Evolutionary conservation across 2,888 invertebrate species (phyloP).

Genomic region (Eremobia ochroleuca): DNA sequence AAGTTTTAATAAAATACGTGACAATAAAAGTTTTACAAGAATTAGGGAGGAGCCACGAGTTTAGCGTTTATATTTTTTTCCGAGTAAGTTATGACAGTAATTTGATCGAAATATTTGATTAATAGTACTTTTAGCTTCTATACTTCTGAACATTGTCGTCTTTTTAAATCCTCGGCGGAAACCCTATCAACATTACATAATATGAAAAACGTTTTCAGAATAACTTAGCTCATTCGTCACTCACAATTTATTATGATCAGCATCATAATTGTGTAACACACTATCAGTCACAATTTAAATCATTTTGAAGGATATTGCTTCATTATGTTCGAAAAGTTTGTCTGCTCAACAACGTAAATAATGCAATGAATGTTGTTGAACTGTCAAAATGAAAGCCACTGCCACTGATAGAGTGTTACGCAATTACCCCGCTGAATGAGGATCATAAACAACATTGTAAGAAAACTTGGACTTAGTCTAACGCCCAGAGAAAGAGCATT

Average conservation of each 20-base stretch:
- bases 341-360: too few relatives aligned
- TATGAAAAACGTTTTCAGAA: not conserved
- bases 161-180: not conserved
- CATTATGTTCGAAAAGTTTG: too few relatives aligned
- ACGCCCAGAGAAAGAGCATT: too few relatives aligned
- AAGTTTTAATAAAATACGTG: conserved; percentile 75
- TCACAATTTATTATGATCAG: not conserved
- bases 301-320: too few relatives aligned
- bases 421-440: not conserved
- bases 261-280: too few relatives aligned
- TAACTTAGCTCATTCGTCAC: not conserved
- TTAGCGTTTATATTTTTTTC: not conserved
- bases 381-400: too few relatives aligned
- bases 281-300: too few relatives aligned
- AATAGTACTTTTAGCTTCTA: not conserved
- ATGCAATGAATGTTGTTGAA: too few relatives aligned
- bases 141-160: not conserved
- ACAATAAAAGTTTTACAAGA: conserved; percentile 64
- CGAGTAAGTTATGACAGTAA: not conserved
- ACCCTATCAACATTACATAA: not conserved
- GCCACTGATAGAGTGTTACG: too few relatives aligned
- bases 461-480: too few relatives aligned
- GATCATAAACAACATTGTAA: too few relatives aligned
- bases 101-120: not conserved
- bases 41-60: conserved; percentile 40